These are phyloP conservation scores for Diachasmimorpha longicaudata DNA, from an alignment of 1,140 invertebrate species.

Conservation along the genomic window DNA sequence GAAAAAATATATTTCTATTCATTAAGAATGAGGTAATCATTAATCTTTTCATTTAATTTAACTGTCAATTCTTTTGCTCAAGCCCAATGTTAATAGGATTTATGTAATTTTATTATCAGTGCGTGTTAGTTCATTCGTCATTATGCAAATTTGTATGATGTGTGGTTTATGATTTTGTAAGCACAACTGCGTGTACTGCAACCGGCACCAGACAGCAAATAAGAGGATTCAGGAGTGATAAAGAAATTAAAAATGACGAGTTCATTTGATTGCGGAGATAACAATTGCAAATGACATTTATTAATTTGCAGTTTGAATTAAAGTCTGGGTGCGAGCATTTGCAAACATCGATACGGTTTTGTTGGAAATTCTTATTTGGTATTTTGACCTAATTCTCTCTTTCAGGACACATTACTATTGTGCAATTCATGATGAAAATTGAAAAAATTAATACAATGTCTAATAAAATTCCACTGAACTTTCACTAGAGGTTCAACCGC, in stretches of 20 bases:
- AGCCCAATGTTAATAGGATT: background rate
- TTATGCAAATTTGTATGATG: background rate
- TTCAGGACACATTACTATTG: no score
- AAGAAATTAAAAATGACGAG: background rate
- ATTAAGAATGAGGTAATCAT: background rate
- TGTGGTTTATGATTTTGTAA: background rate
- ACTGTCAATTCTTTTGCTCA: background rate
- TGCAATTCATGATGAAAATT: no score
- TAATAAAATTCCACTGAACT: no score
- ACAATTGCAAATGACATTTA: background rate
- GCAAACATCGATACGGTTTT: no score
- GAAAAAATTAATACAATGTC: no score
- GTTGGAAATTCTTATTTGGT: no score
- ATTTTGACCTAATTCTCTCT: no score
- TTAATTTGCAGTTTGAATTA: background rate
- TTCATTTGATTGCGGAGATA: background rate
- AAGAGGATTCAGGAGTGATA: constrained; percentile 12
- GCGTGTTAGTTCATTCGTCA: background rate
- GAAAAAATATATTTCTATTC: background rate
- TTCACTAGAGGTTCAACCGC: no score
- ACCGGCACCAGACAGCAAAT: constrained; percentile 41
- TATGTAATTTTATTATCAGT: background rate
- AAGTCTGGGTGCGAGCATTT: background rate
- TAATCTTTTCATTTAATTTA: background rate
- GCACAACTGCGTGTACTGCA: background rate